A percentile compares a stretch with the other conserved stretches of the same genome.
Conservation (phyloP, 2,797 vertebrate species). For the Menidia menidia region DNA sequence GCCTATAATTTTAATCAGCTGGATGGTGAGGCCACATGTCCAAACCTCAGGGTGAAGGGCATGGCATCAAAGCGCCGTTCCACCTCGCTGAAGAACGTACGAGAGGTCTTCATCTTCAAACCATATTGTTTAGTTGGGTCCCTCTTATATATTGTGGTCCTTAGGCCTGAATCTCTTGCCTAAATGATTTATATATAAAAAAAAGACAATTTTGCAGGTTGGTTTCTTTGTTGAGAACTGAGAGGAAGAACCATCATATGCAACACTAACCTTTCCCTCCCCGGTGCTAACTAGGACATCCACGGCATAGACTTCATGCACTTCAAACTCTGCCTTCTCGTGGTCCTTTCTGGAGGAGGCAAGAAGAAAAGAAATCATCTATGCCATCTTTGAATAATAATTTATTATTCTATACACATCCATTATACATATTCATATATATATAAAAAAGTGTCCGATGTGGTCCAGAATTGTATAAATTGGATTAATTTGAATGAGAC, state of each 20-base stretch:
- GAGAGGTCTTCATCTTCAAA: constrained; percentile 99
- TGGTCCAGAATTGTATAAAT: neutral
- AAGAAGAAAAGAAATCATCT: neutral
- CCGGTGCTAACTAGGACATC: constrained; percentile 96
- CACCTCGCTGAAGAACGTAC: constrained; percentile 96
- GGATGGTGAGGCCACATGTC: neutral
- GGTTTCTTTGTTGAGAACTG: neutral
- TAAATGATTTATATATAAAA: constrained; percentile 49
- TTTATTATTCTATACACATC: too few species aligned
- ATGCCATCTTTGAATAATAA: too few species aligned
- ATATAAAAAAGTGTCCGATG: too few species aligned
- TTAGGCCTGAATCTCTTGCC: constrained; percentile 94
- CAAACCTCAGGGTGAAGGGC: constrained; percentile 95
- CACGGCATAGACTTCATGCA: constrained; percentile 98
- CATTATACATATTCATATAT: too few species aligned
- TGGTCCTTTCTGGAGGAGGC: constrained; percentile 90
- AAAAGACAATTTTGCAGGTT: neutral
- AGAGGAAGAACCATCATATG: neutral
- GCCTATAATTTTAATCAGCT: neutral
- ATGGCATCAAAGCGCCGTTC: constrained; percentile 95
- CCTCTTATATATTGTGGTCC: constrained; percentile 97
- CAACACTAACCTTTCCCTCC: constrained; percentile 91
- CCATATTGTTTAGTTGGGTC: constrained; percentile 97
- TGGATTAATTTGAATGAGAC: too few species aligned
- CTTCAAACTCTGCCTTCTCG: constrained; percentile 97